These are phyloP conservation scores for Ceratina australensis DNA, from an alignment of 1,140 invertebrate genomes.

Conservation along the genomic window DNA sequence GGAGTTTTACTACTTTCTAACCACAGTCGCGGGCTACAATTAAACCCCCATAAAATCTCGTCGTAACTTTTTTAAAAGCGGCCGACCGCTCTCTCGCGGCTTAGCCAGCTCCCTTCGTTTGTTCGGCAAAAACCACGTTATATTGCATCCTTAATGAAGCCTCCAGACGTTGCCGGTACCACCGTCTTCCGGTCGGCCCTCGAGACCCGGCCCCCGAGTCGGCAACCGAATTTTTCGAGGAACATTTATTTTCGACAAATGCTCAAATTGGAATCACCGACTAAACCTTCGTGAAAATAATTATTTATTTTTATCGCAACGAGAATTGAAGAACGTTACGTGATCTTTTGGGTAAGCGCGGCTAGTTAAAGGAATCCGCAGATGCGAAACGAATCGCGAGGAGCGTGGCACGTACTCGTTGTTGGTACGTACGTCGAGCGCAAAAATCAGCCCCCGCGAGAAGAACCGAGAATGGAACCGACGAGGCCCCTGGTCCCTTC, in stretches of 20 bases:
- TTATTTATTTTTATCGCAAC: too few relatives aligned
- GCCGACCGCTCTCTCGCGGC: conserved; percentile 54
- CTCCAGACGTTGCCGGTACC: conserved; percentile 49
- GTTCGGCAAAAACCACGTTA: conserved; percentile 59
- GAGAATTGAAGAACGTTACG: too few relatives aligned
- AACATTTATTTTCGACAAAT: conserved; percentile 28
- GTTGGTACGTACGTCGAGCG: background rate
- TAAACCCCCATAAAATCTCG: conserved; percentile 74
- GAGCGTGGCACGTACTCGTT: too few relatives aligned
- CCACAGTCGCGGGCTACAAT: conserved; percentile 74
- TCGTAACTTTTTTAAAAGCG: conserved; percentile 74
- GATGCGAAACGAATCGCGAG: background rate
- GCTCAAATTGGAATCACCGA: background rate
- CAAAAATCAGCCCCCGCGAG: background rate
- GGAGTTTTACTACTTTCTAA: conserved; percentile 77
- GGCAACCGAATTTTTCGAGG: conserved; percentile 9
- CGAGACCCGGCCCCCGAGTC: background rate
- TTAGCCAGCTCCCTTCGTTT: conserved; percentile 50
- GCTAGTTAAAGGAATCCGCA: background rate
- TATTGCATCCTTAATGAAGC: conserved; percentile 73
- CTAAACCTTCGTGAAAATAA: too few relatives aligned
- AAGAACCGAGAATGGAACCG: background rate
- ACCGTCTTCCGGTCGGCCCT: conserved; percentile 59
- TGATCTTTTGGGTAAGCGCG: too few relatives aligned
- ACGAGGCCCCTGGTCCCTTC: background rate